Conservation (phyloP, 2,888 invertebrate genomes). For the Morpho deidamia region DNA sequence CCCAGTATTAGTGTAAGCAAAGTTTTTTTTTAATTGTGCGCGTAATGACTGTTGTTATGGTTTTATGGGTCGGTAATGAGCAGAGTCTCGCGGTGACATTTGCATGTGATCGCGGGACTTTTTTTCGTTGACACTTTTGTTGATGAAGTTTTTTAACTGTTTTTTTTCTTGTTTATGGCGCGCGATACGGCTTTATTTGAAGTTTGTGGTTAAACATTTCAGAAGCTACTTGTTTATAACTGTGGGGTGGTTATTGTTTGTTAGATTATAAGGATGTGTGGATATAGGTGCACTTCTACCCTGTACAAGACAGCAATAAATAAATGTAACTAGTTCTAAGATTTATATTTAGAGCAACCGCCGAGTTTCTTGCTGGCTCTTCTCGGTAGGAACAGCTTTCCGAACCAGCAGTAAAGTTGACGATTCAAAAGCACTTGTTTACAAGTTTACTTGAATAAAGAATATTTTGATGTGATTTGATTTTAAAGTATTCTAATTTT, state of each 20-base stretch:
- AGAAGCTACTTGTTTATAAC: conserved; percentile 62
- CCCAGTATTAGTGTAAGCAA: conserved; percentile 57
- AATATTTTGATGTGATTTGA: too few species aligned
- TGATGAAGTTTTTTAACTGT: conserved; percentile 62
- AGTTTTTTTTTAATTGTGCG: conserved; percentile 74
- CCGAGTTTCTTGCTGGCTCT: too few species aligned
- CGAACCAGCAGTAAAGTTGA: too few species aligned
- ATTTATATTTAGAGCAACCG: too few species aligned
- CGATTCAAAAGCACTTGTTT: too few species aligned
- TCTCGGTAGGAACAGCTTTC: too few species aligned
- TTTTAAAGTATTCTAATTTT: conserved; percentile 30
- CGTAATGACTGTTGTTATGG: conserved; percentile 74
- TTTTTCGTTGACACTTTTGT: conserved; percentile 64
- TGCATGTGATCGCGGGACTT: conserved; percentile 67
- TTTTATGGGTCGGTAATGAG: conserved; percentile 72
- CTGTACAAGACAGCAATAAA: too few species aligned
- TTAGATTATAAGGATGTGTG: too few species aligned
- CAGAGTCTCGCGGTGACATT: conserved; percentile 63
- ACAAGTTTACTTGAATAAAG: too few species aligned
- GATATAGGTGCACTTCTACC: too few species aligned
- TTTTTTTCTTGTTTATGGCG: conserved; percentile 62
- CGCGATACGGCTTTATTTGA: conserved; percentile 63
- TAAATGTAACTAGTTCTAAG: too few species aligned
- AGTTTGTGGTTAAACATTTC: conserved; percentile 74
- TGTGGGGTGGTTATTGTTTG: conserved; percentile 58